A percentile compares a stretch with the other conserved stretches of the same genome.
Conservation (phyloP, 1,140 invertebrate species). For the Nephotettix cincticeps region DNA sequence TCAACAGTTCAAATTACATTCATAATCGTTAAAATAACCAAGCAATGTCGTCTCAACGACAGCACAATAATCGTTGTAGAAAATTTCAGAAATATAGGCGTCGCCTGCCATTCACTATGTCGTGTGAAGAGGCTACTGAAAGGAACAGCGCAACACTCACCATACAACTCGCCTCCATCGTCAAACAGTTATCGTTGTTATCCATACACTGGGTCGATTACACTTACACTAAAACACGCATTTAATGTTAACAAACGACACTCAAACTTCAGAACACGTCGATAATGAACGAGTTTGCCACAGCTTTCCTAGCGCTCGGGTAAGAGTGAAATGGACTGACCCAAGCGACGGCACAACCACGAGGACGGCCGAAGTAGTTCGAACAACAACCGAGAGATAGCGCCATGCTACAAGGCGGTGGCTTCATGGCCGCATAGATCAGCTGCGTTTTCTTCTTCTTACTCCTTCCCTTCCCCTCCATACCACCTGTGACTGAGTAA, state of each 20-base stretch:
- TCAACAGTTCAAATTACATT: too few species aligned
- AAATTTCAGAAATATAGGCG: too few species aligned
- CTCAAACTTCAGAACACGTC: background rate
- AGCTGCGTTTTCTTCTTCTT: too few species aligned
- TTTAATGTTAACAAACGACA: too few species aligned
- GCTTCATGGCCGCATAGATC: background rate
- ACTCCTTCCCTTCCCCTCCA: too few species aligned
- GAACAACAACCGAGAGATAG: slow-evolving; percentile 17
- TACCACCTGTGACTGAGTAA: too few species aligned
- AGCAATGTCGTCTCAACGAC: too few species aligned
- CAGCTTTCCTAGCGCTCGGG: background rate
- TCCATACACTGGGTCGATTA: background rate
- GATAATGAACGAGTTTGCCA: background rate
- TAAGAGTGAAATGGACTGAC: slow-evolving; percentile 24
- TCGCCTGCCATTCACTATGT: slow-evolving; percentile 13
- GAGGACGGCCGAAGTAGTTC: slow-evolving; percentile 22
- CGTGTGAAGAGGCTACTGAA: too few species aligned
- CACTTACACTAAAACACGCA: background rate
- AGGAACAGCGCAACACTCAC: background rate
- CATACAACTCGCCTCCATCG: background rate
- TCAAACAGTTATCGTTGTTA: background rate
- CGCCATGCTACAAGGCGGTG: slow-evolving; percentile 22
- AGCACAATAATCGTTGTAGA: too few species aligned
- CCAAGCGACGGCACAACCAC: slow-evolving; percentile 6
- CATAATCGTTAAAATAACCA: too few species aligned